Evolutionary conservation across 2,113 vertebrate species (phyloP), one percentile per base, ranked within the genome.

Genomic region (Typhlomys cinereus): DNA sequence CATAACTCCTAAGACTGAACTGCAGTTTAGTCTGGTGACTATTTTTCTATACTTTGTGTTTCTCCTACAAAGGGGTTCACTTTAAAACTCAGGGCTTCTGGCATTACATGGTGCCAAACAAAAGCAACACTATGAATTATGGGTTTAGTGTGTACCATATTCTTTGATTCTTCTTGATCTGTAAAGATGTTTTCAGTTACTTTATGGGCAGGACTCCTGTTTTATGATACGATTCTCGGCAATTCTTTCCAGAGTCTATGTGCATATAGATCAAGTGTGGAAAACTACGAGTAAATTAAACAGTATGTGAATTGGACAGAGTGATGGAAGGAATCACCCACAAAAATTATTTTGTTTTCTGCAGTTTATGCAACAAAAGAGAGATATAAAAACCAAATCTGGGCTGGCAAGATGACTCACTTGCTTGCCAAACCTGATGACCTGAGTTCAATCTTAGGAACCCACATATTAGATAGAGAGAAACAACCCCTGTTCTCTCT

Each of bases 251-350:
- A 62, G 34, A 64, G 62, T 73, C 23, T 78, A 48, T 74, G 57
- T 64, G 44, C 31, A 69, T 23, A 48, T 0, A 85, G 57, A 61
- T 81, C 9, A 29, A 9, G 31, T 34, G 62, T 54, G 34, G 73
- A 31, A 94, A 92, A 86, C 48, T 9, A 48, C 27, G 69, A 82
- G 41, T 79, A 94, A 74, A 91, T 80, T 52, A 74, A 91, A 85
- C 39, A 61, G 74, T 46, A 34, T 59, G 17, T 59, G 59, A 85
- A 85, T 13, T 4, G 31, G 61, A 36, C 11, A 4, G 15, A 3
- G 2, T 2, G 6, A 20, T 0, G 34, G n/a, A 8, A 34, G 13
- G n/a, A 57, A 46, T 12, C 41, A 57, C 20, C 20, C 31, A 78
- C 48, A 67, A 85, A 89, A 88, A 21, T 6, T 4, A 92, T 17